phyloP scores from a whole-genome alignment of 2,797 vertebrate genomes.

The Sebastolobus alascanus region DNA sequence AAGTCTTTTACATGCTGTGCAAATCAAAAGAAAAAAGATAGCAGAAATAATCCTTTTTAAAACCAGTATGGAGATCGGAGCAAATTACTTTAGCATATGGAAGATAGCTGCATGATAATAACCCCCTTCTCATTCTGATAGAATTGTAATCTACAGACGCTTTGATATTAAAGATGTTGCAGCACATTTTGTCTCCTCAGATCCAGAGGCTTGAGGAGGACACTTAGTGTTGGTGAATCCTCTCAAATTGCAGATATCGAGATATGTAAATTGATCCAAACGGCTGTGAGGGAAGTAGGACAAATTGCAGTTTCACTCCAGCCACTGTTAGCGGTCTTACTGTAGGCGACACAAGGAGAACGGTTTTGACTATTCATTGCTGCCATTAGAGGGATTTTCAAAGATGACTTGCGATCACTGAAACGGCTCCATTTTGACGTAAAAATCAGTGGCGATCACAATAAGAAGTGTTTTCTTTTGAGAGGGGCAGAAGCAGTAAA shows the following conservation, averaged over 20 bases:
- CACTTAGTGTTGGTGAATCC: neutral
- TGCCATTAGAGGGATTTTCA: neutral
- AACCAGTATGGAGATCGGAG: neutral
- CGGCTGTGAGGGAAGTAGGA: neutral
- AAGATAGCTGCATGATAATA: neutral
- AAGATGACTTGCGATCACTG: neutral
- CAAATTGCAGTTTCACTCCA: neutral
- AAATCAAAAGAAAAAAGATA: neutral
- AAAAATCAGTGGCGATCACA: neutral
- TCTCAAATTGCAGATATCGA: neutral
- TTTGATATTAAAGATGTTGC: no score
- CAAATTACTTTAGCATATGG: neutral
- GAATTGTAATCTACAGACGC: neutral
- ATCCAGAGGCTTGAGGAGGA: neutral
- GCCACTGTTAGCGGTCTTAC: neutral
- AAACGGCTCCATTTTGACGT: neutral
- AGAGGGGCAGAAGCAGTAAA: conserved; percentile 16
- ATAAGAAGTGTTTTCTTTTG: neutral
- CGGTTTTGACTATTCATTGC: neutral
- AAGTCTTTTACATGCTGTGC: neutral
- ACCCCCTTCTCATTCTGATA: neutral
- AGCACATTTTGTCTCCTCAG: neutral
- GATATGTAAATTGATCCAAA: neutral
- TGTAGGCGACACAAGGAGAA: neutral
- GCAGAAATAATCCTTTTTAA: neutral